Evolutionary conservation across 2,113 vertebrate genomes (phyloP), one percentile per base, ranked within the genome.

Genomic region (Pygoscelis antarcticus): DNA sequence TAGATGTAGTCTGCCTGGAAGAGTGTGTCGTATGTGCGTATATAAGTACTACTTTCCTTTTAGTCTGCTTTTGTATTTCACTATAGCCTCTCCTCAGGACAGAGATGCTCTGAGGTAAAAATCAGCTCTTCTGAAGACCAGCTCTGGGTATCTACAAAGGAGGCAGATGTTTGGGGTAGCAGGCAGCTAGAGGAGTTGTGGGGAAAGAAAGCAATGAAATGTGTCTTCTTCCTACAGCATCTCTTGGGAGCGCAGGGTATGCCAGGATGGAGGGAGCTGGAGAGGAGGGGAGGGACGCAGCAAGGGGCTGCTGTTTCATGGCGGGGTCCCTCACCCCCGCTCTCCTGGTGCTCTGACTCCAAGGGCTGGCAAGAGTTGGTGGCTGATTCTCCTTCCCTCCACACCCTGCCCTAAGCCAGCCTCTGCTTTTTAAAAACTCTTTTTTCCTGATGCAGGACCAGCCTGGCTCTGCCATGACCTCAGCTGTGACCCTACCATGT

Each of bases 1-100:
- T 70, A 47, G 5, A 3, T 1, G 3, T 6, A 44, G 32, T 27
- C 38, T 86, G 8, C 29, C 25, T 80, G 44, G n/a, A 82, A 77
- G 3, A 54, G 1, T 7, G 5, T 42, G 11, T 42, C 17, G 4
- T 57, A 5, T 2, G 2, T 57, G 5, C 82, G 36, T 58, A 16
- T 8, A 29, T 38, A 71, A 87, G 22, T 42, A 9, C 6, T 70
- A 3, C 32, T 6, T 52, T 91, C 22, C 11, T 84, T 77, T 76
- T 30, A 75, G 21, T 21, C 21, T 52, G 46, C 4, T 62, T 61
- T 88, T 80, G 14, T 57, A 69, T 86, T 72, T 88, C 49, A 25
- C 5, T 47, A 8, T 52, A 61, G 21, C 29, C 8, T 54, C 19
- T 55, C 25, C 5, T 68, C 25, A 8, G 21, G 29, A 57, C 16